Evolutionary conservation across 2,797 vertebrate species (phyloP).

Genomic region (Ispidina lecontei): DNA sequence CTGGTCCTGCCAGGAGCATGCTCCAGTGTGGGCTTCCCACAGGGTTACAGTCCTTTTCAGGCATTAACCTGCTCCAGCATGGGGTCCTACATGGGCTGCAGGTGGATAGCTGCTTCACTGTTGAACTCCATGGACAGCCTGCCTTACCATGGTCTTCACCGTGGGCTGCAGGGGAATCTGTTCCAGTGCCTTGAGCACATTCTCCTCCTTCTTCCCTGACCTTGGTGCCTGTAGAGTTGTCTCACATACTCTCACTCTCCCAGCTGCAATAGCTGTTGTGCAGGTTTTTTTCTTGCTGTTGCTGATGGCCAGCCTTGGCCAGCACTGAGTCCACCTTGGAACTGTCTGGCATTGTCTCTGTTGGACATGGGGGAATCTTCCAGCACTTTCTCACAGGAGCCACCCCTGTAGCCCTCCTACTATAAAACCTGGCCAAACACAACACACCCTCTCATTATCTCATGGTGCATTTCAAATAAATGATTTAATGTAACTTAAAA

Average conservation of each 20-base stretch:
- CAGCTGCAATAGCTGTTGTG: neutral
- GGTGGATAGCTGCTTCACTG: neutral
- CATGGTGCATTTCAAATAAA: constrained; percentile 35
- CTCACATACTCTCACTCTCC: neutral
- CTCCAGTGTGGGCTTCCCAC: neutral
- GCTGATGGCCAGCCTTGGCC: fast-evolving
- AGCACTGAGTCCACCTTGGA: fast-evolving
- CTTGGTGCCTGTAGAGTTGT: neutral
- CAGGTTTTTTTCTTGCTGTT: neutral
- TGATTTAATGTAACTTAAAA: constrained; percentile 6
- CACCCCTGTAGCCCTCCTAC: neutral
- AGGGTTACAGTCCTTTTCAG: neutral
- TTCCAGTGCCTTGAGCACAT: neutral
- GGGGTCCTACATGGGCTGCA: neutral
- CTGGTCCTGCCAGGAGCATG: neutral
- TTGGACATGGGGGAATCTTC: fast-evolving
- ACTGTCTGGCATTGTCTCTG: fast-evolving
- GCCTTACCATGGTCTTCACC: neutral
- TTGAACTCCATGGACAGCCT: neutral
- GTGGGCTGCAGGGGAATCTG: neutral
- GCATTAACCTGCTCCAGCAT: neutral
- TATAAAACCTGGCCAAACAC: neutral
- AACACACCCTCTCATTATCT: neutral
- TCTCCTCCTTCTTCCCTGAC: neutral
- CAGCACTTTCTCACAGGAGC: neutral